Conservation (phyloP, 2,113 vertebrate genomes). For the Antigone vipio region DNA sequence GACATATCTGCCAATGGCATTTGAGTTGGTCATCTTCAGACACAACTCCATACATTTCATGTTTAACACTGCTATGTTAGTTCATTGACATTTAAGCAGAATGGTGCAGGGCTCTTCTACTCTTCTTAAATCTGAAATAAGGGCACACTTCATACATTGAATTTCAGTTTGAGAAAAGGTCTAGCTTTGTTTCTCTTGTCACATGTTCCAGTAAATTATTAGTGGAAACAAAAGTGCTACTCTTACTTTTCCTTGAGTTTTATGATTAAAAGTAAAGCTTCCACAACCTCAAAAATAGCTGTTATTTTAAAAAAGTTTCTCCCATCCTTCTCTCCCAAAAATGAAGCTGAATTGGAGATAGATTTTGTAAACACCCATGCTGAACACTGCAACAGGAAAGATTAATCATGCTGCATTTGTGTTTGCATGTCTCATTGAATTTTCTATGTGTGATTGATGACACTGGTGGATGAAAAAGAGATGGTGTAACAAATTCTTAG, state of each 20-base stretch:
- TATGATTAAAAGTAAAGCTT: neutral
- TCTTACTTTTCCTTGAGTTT: neutral
- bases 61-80: neutral
- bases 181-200: neutral
- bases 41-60: neutral
- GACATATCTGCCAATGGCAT: neutral
- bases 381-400: neutral
- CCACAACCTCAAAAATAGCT: neutral
- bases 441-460: neutral
- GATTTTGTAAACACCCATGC: neutral
- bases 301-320: too few species aligned
- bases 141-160: neutral
- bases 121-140: neutral
- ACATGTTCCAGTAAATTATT: neutral
- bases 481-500: neutral
- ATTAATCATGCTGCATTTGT: neutral
- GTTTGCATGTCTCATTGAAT: neutral
- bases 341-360: neutral
- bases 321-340: neutral
- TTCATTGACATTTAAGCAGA: neutral
- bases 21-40: neutral
- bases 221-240: neutral
- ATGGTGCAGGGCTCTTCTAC: neutral
- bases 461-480: neutral
- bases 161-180: neutral